Evolutionary conservation across 1,140 invertebrate species (phyloP).

Genomic region (Drosophila cardini): DNA sequence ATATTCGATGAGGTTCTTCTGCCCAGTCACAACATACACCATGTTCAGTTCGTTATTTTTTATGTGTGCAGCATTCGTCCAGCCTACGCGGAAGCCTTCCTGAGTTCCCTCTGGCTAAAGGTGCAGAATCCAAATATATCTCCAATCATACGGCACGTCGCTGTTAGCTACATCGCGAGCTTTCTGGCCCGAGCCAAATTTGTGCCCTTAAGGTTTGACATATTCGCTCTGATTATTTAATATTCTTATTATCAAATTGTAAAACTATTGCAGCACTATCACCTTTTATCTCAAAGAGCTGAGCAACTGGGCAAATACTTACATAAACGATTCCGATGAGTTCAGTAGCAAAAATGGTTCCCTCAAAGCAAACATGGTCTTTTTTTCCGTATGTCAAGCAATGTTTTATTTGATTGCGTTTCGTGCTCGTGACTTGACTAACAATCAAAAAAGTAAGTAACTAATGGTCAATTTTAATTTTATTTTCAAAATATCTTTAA

Average conservation of each 20-base stretch:
- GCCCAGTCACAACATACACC: slow-evolving; percentile 89
- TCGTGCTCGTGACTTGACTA: slow-evolving; percentile 92
- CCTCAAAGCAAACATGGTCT: slow-evolving; percentile 91
- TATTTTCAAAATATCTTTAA: too few species aligned
- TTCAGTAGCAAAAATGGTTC: slow-evolving; percentile 85
- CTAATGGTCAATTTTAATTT: not conserved
- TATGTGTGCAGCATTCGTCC: slow-evolving; percentile 89
- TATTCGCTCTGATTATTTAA: not conserved
- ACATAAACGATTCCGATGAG: slow-evolving; percentile 88
- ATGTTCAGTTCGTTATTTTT: slow-evolving; percentile 93
- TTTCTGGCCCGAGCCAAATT: slow-evolving; percentile 89
- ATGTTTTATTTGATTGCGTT: slow-evolving; percentile 96
- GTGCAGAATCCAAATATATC: slow-evolving; percentile 88
- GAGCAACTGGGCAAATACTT: slow-evolving; percentile 90
- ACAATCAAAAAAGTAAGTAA: slow-evolving; percentile 89
- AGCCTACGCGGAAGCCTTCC: slow-evolving; percentile 88
- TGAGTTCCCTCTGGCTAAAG: slow-evolving; percentile 91
- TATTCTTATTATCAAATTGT: not conserved
- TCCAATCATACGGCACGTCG: slow-evolving; percentile 88
- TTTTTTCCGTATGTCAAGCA: slow-evolving; percentile 95
- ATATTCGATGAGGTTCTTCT: slow-evolving; percentile 91
- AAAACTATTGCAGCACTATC: slow-evolving; percentile 84
- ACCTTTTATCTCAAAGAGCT: slow-evolving; percentile 88
- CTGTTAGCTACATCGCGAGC: slow-evolving; percentile 91
- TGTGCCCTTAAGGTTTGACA: slow-evolving; percentile 87